Evolutionary conservation across 2,888 invertebrate species (phyloP), one percentile per base, ranked within the genome.

Genomic region (Ichneumoninae sp.): DNA sequence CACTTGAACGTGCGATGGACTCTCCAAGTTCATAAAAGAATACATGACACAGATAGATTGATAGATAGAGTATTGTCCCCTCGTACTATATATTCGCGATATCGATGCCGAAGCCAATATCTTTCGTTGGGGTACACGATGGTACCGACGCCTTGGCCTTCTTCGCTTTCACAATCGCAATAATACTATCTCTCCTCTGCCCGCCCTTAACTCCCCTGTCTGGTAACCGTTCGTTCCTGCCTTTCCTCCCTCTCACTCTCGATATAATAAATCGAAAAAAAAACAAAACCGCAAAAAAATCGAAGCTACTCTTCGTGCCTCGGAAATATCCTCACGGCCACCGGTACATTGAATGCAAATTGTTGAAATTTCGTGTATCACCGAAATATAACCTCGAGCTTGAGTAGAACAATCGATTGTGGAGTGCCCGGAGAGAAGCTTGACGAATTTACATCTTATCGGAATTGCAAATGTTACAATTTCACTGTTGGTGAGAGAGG

Each of bases 181-280:
- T 52, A 16, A 69, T 44, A 70, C 66, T 73, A 40, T 66, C 75
- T 60, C 81, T 68, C 76, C 68, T 47, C 57, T 71, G 57, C 10
- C 33, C 33, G 68, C 65, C 44, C 30, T 77, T 82, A n/a, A 13
- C 33, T 19, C 52, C 57, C 57, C 26, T 22, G 10, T 57, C 57
- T 26, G 75, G 81, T 82, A 85, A 78, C 78, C 69, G 33, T 80
- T 87, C 85, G 85, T 84, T 75, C 81, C 79, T 68, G 75, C 78
- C 76, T 75, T 54, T 85, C 69, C 85, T 73, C 85, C 68, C 57
- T 68, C 85, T 87, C 73, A 68, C 82, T 87, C 83, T 86, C 88
- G 79, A 88, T 88, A 86, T 88, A 87, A 86, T 89, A 88, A 91
- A 91, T 90, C 81, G 63, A 57, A 47, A 71, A 73, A 75, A 87